Evolutionary conservation across 2,797 vertebrate species (phyloP).

Genomic region (Halcyon badia): DNA sequence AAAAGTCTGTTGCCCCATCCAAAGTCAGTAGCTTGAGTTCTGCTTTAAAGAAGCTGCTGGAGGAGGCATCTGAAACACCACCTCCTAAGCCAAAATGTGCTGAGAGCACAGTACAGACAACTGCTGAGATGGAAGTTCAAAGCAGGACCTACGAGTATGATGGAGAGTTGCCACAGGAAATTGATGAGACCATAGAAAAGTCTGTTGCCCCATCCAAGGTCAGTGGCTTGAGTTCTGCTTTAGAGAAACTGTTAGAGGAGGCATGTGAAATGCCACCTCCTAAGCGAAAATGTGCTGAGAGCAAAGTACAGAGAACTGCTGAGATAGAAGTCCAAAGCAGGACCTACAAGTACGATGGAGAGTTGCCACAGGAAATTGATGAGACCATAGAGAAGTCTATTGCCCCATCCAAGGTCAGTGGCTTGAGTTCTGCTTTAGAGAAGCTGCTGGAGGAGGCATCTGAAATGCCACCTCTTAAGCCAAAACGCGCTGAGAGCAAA

Average conservation of each 20-base stretch:
- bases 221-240: background rate
- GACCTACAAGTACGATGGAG: no score
- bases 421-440: background rate
- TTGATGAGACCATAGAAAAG: slow-evolving; percentile 29
- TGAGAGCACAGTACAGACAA: background rate
- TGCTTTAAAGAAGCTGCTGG: background rate
- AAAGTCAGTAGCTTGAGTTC: background rate
- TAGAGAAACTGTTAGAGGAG: background rate
- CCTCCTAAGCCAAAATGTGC: background rate
- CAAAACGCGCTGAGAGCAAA: rapidly evolving
- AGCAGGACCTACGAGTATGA: rapidly evolving
- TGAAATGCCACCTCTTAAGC: background rate
- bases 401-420: background rate
- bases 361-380: no score
- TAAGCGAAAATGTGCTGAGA: rapidly evolving
- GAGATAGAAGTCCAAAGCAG: background rate
- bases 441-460: slow-evolving; percentile 21
- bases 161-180: background rate
- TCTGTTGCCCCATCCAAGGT: background rate
- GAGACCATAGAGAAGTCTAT: no score
- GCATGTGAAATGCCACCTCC: background rate
- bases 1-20: slow-evolving; percentile 10
- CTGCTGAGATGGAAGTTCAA: background rate
- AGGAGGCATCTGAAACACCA: background rate
- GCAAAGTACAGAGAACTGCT: background rate